phyloP scores from a whole-genome alignment of 2,797 vertebrate species.

The Falco naumanni region DNA sequence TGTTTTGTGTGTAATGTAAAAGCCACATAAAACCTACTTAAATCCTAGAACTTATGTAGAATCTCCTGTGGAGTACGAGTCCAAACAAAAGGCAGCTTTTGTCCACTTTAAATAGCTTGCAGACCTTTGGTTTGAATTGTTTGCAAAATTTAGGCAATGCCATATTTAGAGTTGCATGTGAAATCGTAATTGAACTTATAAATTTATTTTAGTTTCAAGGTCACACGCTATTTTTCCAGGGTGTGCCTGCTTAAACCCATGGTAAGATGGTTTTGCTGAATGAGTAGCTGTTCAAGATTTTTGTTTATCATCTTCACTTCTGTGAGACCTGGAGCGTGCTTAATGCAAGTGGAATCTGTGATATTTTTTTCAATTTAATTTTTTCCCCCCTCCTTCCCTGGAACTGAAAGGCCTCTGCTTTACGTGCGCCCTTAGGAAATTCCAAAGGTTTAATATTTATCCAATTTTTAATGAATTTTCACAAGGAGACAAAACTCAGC shows the following conservation, averaged over 20 bases:
- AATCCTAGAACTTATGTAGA: neutral
- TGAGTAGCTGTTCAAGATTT: slow-evolving; percentile 20
- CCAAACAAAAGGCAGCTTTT: neutral
- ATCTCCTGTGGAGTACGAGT: neutral
- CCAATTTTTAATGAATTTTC: slow-evolving; percentile 52
- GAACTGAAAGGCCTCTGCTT: neutral
- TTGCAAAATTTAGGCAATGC: slow-evolving; percentile 1
- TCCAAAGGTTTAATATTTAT: slow-evolving; percentile 40
- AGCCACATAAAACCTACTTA: neutral
- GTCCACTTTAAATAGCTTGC: neutral
- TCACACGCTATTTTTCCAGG: slow-evolving; percentile 42
- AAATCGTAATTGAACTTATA: neutral
- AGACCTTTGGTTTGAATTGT: neutral
- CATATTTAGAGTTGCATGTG: slow-evolving; percentile 2
- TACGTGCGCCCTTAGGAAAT: slow-evolving; percentile 26
- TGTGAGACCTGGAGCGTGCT: neutral
- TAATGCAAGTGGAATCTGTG: slow-evolving; percentile 37
- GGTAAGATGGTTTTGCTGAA: slow-evolving; percentile 29
- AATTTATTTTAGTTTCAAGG: slow-evolving; percentile 43
- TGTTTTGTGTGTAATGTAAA: neutral
- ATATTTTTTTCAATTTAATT: neutral
- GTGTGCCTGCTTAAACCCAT: slow-evolving; percentile 39
- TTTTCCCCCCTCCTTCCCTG: neutral
- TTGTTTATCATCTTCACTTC: slow-evolving; percentile 41
- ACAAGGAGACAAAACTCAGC: slow-evolving; percentile 6